Conservation (phyloP, 2,888 invertebrate genomes). For the Microplitis deprimator region DNA sequence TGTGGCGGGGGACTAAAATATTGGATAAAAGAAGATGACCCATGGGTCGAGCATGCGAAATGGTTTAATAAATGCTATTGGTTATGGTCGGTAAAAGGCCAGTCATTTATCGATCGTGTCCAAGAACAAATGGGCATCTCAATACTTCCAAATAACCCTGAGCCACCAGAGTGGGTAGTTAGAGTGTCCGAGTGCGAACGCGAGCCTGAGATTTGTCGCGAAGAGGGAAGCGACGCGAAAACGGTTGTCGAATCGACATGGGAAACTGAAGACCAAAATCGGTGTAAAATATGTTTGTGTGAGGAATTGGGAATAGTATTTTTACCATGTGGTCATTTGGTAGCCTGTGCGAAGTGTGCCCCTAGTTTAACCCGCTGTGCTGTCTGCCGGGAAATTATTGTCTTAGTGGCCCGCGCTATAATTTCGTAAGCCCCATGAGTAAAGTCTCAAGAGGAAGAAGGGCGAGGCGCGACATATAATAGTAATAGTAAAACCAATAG, state of each 20-base stretch:
- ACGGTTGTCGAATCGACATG: slow-evolving; percentile 14
- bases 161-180: too few relatives aligned
- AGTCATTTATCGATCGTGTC: slow-evolving; percentile 82
- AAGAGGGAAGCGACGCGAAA: slow-evolving; percentile 1
- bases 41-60: slow-evolving; percentile 95
- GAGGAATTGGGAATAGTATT: slow-evolving; percentile 92
- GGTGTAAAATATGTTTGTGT: slow-evolving; percentile 92
- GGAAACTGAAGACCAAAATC: too few relatives aligned
- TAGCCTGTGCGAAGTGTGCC: slow-evolving; percentile 93
- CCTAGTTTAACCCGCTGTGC: slow-evolving; percentile 89
- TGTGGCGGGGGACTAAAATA: slow-evolving; percentile 95
- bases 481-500: too few relatives aligned
- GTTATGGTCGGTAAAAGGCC: slow-evolving; percentile 85
- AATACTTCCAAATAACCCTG: too few relatives aligned
- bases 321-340: slow-evolving; percentile 95
- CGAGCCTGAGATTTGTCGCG: too few relatives aligned
- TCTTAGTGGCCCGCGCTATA: slow-evolving; percentile 72
- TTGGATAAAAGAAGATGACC: slow-evolving; percentile 92
- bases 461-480: too few relatives aligned
- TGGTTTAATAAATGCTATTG: slow-evolving; percentile 92
- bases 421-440: slow-evolving; percentile 69
- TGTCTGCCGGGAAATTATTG: slow-evolving; percentile 80
- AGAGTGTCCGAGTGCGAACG: too few relatives aligned
- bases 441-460: too few relatives aligned
- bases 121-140: slow-evolving; percentile 61